Base-by-base conservation (phyloP, 2,888 invertebrate species). In the Gryllus longicercus region DNA sequence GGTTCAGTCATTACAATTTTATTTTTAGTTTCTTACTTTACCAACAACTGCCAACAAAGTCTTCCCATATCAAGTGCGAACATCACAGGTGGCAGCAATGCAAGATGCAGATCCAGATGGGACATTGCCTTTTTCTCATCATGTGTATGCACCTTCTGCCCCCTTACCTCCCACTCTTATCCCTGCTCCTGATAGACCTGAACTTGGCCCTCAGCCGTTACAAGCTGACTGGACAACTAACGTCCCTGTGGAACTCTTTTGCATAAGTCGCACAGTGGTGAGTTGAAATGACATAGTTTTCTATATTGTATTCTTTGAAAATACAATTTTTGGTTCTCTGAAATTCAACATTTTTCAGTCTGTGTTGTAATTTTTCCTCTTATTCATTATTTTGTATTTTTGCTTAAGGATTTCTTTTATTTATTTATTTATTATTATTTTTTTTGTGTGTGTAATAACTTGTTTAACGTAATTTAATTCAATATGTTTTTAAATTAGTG, bases 1-100 rank as follows among this genome's bases (percentile, higher is more conserved):
- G 18, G 74, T 74, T 18, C 18, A 18, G 10, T 76, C 23, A 21
- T 76, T 11, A 1, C 23, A 8, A 78, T 38, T 77, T 80, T 81
- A 81, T 82, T 89, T 89, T 8, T 87, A 95, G 95, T 87, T 94
- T 81, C 86, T 96, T 80, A 96, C 96, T 0, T 88, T 95, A 85
- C 97, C 97, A 3, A 93, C 94, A 2, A 92, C 94, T 81, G 95
- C 95, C 0, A 96, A 96, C 86, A 93, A 93, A 85, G 95, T 95
- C 85, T 96, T 97, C 85, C 97, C 97, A 0, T 97, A 95, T 86
- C 96, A 97, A 86, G 95, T 96, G 50, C 88, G 95, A 79, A 96
- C 96, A 0, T 93, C 94, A 0, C 96, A 96, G 88, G 92, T 93
- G 50, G 93, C 92, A 2, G 89, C 92, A 0, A 92, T 93, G 92